Evolutionary conservation across 2,888 invertebrate species (phyloP), one percentile per base, ranked within the genome.

Genomic region (Labia minor): DNA sequence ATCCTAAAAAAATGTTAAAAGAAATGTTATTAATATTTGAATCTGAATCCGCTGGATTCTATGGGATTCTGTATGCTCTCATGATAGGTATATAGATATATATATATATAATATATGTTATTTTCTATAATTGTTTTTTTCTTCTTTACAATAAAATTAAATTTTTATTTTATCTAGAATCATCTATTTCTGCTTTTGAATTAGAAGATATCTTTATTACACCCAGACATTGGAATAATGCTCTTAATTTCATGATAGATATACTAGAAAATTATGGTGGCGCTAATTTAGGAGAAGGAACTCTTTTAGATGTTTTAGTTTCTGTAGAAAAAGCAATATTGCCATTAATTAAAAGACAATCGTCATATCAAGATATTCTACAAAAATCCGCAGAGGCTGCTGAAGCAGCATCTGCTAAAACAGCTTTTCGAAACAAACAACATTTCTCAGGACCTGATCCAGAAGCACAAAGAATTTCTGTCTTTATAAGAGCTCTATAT

Each of bases 251-350:
- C 16, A 86, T 84, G 0, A 80, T 86, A 70, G 75, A 80, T 19
- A 82, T 85, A 0, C 81, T 90, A 37, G 80, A 81, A 71, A 85
- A 82, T 74, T 89, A 91, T 73, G 88, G 89, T 1, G 84, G 86
- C 64, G 90, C 89, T 0, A 81, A 82, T 71, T 81, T 83, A 1
- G 90, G 90, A 0, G 87, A 90, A 73, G 81, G 89, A 71, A 90
- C 90, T 19, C 86, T 91, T 87, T 87, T 90, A 69, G 73, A 66
- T 64, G 33, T 68, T 19, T 61, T 70, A 64, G 18, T 61, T 11
- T 62, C 68, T n/a, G 69, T 68, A 1, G 19, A 49, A 1, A 19
- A 19, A 19, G 68, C 66, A 6, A 18, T 67, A n/a, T 16, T 14
- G 4, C 49, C 49, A 16, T 49, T n/a, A n/a, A n/a, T 49, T 8